These are phyloP conservation scores for Procambarus clarkii DNA, from an alignment of 1,140 invertebrate genomes.

Conservation along the genomic window DNA sequence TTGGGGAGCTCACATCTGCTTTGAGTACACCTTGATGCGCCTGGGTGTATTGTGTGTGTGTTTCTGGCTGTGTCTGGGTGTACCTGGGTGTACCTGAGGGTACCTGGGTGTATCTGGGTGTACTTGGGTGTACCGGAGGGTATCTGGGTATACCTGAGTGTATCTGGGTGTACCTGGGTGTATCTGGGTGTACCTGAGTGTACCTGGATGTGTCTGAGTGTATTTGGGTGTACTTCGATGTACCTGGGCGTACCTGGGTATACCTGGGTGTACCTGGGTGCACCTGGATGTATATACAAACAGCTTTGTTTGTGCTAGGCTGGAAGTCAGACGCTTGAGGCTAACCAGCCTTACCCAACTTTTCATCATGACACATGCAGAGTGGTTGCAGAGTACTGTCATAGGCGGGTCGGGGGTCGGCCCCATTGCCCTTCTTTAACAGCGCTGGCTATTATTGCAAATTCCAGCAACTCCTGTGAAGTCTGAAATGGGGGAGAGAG, in stretches of 20 bases:
- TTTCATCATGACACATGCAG: too few species aligned
- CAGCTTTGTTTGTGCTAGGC: too few species aligned
- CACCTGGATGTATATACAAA: neutral
- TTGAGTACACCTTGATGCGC: neutral
- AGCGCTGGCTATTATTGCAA: too few species aligned
- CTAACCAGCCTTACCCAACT: too few species aligned
- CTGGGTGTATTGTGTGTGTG: constrained; percentile 5
- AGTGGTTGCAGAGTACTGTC: too few species aligned
- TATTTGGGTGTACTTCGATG: neutral
- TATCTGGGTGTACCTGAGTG: neutral
- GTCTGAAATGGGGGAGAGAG: too few species aligned
- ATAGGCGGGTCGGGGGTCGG: too few species aligned
- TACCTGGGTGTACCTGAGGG: constrained; percentile 18
- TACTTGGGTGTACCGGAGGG: neutral
- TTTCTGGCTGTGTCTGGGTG: neutral
- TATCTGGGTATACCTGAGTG: neutral
- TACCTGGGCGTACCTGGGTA: constrained; percentile 21
- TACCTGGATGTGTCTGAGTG: neutral
- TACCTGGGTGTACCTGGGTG: neutral
- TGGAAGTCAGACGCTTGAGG: too few species aligned
- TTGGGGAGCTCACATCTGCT: neutral
- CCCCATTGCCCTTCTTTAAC: too few species aligned
- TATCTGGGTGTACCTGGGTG: neutral
- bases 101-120: neutral
- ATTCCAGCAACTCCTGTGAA: neutral